Evolutionary conservation across 2,797 vertebrate species (phyloP).

Genomic region (Nothura maculosa): DNA sequence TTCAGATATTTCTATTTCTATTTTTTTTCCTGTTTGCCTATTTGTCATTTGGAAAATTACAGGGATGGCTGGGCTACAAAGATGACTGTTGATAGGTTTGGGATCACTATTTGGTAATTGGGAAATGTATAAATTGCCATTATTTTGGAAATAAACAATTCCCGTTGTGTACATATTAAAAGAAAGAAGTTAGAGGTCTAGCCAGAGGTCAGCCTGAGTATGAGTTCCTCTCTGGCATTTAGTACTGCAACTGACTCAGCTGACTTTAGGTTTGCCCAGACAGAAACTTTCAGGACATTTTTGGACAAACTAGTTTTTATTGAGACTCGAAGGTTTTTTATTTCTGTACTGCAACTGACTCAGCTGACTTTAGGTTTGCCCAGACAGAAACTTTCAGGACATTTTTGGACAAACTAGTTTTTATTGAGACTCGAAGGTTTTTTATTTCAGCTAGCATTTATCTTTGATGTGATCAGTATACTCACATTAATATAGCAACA

Average conservation of each 20-base stretch:
- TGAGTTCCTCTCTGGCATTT: background rate
- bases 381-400: background rate
- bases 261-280: background rate
- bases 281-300: background rate
- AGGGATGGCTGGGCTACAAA: background rate
- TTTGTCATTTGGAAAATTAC: background rate
- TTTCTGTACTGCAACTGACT: background rate
- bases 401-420: background rate
- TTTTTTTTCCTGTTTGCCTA: background rate
- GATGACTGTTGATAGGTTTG: background rate
- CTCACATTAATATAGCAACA: background rate
- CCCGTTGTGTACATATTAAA: background rate
- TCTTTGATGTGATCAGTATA: background rate
- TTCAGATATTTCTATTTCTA: background rate
- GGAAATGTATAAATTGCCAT: background rate
- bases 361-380: background rate
- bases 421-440: background rate
- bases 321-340: rapidly evolving
- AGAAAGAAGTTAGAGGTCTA: background rate
- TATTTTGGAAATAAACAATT: background rate
- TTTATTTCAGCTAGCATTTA: background rate
- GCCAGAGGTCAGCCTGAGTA: background rate
- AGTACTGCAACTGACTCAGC: background rate
- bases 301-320: background rate
- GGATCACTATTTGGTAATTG: background rate